Evolutionary conservation across 1,140 invertebrate species (phyloP).

Genomic region (Zaprionus ornatus): DNA sequence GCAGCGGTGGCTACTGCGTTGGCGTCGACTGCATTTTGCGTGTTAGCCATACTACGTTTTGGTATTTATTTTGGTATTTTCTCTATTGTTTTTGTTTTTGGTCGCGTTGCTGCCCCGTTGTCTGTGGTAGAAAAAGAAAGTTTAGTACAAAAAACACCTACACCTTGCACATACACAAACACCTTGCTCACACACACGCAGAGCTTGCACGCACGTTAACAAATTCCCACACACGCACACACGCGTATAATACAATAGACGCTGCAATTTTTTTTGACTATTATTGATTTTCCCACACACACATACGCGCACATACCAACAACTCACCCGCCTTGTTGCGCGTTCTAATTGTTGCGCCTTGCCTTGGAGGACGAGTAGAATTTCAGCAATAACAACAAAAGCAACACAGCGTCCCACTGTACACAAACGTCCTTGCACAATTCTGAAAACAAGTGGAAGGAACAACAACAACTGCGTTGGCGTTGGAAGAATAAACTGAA

Average conservation of each 20-base stretch:
- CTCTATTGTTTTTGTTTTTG: constrained; percentile 23
- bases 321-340: constrained; percentile 55
- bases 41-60: constrained; percentile 59
- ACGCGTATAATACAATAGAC: constrained; percentile 6
- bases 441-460: constrained; percentile 45
- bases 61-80: constrained; percentile 50
- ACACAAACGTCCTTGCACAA: constrained; percentile 58
- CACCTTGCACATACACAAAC: constrained; percentile 14
- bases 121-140: constrained; percentile 74
- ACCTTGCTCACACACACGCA: constrained; percentile 11
- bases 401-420: constrained; percentile 28
- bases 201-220: constrained; percentile 19
- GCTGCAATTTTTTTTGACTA: constrained; percentile 54
- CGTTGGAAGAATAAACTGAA: background rate
- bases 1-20: constrained; percentile 15
- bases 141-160: constrained; percentile 68
- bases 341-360: constrained; percentile 76
- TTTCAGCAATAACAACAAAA: constrained; percentile 4
- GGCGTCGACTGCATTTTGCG: constrained; percentile 33
- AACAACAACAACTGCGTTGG: constrained; percentile 28
- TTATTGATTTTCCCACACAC: constrained; percentile 73
- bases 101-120: constrained; percentile 22
- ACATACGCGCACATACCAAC: constrained; percentile 10
- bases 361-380: constrained; percentile 47
- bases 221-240: constrained; percentile 24